Evolutionary conservation across 2,888 invertebrate genomes (phyloP).

Genomic region (Heliconius sara): DNA sequence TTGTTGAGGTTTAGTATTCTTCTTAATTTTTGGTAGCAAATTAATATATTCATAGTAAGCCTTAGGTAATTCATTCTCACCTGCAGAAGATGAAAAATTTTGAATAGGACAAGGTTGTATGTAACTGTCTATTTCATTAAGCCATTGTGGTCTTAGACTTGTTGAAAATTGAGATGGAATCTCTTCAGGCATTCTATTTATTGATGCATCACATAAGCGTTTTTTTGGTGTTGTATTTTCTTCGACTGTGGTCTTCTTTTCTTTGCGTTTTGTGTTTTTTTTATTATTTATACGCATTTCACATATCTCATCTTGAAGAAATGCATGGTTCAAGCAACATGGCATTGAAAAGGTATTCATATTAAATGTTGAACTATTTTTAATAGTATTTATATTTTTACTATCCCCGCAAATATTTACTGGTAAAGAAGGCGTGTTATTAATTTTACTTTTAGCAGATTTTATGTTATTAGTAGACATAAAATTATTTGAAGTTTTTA

Average conservation of each 20-base stretch:
- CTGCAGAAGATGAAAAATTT: not conserved
- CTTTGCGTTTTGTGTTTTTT: not conserved
- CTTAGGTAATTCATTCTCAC: not conserved
- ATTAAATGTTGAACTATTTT: not conserved
- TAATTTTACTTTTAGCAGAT: not conserved
- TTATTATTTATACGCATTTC: not conserved
- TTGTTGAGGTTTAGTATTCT: not conserved
- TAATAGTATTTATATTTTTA: not conserved
- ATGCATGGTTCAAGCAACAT: slow-evolving; percentile 8
- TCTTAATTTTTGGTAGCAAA: not conserved
- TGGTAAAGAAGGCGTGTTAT: not conserved
- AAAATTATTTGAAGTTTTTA: not conserved
- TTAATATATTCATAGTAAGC: too few relatives aligned
- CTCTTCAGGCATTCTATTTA: not conserved
- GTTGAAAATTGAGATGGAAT: not conserved
- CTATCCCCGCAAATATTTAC: not conserved
- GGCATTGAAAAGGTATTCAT: not conserved
- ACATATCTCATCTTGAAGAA: not conserved
- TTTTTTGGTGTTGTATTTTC: not conserved
- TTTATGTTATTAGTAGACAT: not conserved
- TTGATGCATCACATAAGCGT: not conserved
- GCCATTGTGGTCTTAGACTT: not conserved
- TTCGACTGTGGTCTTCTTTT: not conserved
- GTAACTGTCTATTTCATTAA: not conserved
- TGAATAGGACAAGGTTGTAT: slow-evolving; percentile 2